These are phyloP conservation scores for Columbina picui DNA, from an alignment of 2,113 vertebrate species.

Conservation along the genomic window DNA sequence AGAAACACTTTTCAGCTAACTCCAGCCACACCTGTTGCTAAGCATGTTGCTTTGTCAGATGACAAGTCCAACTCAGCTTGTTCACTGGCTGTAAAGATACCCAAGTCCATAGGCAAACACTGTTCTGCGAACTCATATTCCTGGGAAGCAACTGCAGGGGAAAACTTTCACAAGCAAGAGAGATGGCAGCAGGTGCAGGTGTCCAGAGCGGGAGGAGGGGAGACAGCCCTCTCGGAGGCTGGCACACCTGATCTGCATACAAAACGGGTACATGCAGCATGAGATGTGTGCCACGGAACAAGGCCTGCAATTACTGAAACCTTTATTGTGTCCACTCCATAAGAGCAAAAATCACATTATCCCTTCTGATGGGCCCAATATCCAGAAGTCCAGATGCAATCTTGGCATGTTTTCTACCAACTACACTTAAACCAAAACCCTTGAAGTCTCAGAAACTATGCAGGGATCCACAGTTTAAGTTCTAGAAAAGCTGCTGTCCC, in stretches of 20 bases:
- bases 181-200: not conserved
- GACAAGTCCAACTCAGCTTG: not conserved
- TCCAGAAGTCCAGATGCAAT: not conserved
- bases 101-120: not conserved
- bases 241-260: not conserved
- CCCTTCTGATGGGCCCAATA: not conserved
- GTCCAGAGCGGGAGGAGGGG: not conserved
- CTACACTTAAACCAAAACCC: too few relatives aligned
- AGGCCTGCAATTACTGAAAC: not conserved
- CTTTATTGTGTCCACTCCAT: not conserved
- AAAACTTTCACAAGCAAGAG: not conserved
- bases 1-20: not conserved
- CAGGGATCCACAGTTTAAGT: not conserved
- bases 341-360: not conserved
- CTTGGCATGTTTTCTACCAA: not conserved
- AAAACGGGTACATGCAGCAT: not conserved
- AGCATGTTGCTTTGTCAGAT: rapidly evolving
- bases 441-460: not conserved
- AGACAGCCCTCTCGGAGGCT: not conserved
- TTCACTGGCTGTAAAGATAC: not conserved
- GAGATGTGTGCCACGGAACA: not conserved
- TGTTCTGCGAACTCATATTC: not conserved
- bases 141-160: not conserved
- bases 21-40: not conserved
- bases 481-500: not conserved